Conservation (phyloP, 53 echinoderm and acorn worm species). For the Luidia sarsii region DNA sequence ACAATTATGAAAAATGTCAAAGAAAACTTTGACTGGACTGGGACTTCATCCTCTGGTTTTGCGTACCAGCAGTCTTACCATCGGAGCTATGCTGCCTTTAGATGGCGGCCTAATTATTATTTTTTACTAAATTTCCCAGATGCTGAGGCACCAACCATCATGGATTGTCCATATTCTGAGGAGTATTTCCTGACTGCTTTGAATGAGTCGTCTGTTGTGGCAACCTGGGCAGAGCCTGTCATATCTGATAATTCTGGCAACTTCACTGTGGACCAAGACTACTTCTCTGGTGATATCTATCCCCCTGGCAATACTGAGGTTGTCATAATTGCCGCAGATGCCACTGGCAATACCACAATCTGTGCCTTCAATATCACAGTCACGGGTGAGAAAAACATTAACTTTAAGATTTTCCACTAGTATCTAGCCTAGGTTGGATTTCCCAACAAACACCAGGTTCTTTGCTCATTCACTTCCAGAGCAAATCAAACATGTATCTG, state of each 20-base stretch:
- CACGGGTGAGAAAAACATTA: neutral
- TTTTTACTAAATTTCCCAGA: too few relatives aligned
- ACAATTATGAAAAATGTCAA: too few relatives aligned
- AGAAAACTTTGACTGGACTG: too few relatives aligned
- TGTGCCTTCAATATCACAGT: conserved; percentile 17
- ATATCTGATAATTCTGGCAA: neutral
- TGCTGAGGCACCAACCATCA: neutral
- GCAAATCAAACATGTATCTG: too few relatives aligned
- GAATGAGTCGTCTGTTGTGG: neutral
- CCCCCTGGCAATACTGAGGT: neutral
- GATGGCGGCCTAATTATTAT: too few relatives aligned
- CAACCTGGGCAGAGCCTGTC: neutral
- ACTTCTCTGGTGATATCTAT: neutral
- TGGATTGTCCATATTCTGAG: neutral
- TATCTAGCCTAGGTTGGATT: too few relatives aligned
- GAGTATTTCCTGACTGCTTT: neutral
- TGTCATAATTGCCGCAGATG: neutral
- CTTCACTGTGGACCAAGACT: neutral
- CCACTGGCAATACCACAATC: neutral
- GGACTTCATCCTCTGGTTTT: too few relatives aligned
- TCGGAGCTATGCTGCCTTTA: too few relatives aligned
- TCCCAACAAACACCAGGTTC: too few relatives aligned
- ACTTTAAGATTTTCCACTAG: too few relatives aligned
- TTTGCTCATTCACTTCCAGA: too few relatives aligned
- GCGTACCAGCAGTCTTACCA: too few relatives aligned